Evolutionary conservation across 2,113 vertebrate genomes (phyloP), one percentile per base, ranked within the genome.

Genomic region (Trichechus manatus): DNA sequence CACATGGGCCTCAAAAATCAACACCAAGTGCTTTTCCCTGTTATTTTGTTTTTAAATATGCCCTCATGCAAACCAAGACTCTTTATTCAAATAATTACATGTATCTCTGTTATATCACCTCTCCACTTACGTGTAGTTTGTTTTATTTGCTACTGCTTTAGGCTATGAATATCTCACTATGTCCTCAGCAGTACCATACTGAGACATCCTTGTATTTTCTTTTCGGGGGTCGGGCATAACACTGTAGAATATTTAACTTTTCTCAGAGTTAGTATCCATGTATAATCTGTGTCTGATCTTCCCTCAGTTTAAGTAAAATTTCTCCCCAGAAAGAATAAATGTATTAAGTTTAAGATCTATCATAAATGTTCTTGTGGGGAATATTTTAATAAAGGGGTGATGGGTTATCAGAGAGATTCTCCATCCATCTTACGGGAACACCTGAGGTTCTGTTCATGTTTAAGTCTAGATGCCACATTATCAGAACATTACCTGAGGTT

Each of bases 401-500:
- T 39, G 39, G 39, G 17, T 19, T 89, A 89, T 92, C 33, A 83
- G 36, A 82, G 23, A 92, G 77, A 15, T 31, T 86, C 77, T 74
- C n/a, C 33, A 87, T 83, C 80, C 36, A 80, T 89, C 39, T 89
- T 84, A 72, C 22, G 53, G 13, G 33, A 92, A 97, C 82, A 75
- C 6, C 50, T 77, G 47, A 17, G 47, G 44, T 82, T 84, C 9
- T 68, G 36, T 66, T 95, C 15, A 88, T 63, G 89, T 78, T 89
- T 89, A 91, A 83, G 42, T 70, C 29, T 89, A 92, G 82, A 59
- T 44, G 42, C 7, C 56, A 61, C 0, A 20, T 63, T 78, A 93
- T 72, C 50, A 74, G 70, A 85, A 23, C 6, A 6, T 61, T 89
- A 99, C 99, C 99, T 97, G 99, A 96, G 94, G 98, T 96, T 77